Base-by-base conservation (phyloP, 2,797 vertebrate species). In the Chrysocyon brachyurus region DNA sequence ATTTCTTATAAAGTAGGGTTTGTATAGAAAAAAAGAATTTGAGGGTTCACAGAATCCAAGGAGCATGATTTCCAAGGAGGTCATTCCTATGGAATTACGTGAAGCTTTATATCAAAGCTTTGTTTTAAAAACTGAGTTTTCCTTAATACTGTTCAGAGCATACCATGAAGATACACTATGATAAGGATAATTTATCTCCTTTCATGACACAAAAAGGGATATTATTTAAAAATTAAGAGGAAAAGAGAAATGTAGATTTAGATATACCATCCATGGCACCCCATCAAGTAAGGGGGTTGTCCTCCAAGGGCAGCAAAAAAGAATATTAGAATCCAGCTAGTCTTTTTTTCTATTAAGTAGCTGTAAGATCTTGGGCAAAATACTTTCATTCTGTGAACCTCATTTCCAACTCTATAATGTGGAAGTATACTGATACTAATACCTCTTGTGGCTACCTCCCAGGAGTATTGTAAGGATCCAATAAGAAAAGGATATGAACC, bases 321-420 rank as follows among this genome's bases (percentile, higher is more conserved):
- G 40, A 85, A n/a, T 21, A 11, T 12, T 59, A 36, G 64, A 66
- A 49, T 63, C 16, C 17, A 31, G 8, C 11, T 52, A 33, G 12
- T 59, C 59, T 12, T 21, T 19, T 91, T 84, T 26, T 59, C 54
- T 64, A 21, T 64, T 61, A 82, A 90, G 24, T 66, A 86, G 33
- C 57, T 88, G 2, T 93, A 87, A 91, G 91, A 63, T 61, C 64
- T 70, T 84, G 33, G 26, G n/a, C 26, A 96, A 79, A n/a, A 40
- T 24, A 28, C 61, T 77, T 64, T 52, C 9, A 33, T 90, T 73
- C 83, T 46, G 14, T 14, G 86, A 85, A 70, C n/a, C 24, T 73
- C 46, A 59, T 49, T 75, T 75, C 12, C 33, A 70, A 49, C 40
- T 92, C 31, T 36, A 0, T 49, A 19, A 57, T 31, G 63, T 57